phyloP scores from a whole-genome alignment of 2,113 vertebrate genomes.

The Meleagris gallopavo region DNA sequence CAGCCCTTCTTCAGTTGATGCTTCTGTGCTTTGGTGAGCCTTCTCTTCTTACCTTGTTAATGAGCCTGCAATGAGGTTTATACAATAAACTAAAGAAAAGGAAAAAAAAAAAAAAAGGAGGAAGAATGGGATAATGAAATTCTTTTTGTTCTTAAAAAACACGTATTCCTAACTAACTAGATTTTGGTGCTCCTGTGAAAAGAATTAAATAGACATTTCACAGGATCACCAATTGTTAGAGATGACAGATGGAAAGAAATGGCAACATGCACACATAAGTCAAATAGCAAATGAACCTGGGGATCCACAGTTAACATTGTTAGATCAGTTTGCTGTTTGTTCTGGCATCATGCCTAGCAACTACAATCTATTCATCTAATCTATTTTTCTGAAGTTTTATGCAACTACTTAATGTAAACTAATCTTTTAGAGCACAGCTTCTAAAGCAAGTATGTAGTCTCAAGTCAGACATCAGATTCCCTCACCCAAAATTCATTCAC shows the following conservation, averaged over 20 bases:
- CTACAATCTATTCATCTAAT: neutral
- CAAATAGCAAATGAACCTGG: neutral
- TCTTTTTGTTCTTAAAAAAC: neutral
- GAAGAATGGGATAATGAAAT: neutral
- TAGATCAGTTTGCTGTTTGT: neutral
- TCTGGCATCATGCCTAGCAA: neutral
- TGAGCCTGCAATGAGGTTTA: neutral
- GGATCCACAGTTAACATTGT: neutral
- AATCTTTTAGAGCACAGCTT: neutral
- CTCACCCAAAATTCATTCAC: neutral
- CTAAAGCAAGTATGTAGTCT: neutral
- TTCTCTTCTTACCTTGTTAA: neutral
- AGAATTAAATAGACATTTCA: neutral
- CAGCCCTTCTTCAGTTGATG: rapidly evolving
- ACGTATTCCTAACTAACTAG: neutral
- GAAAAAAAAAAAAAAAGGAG: neutral
- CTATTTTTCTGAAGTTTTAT: neutral
- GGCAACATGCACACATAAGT: neutral
- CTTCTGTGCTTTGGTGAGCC: neutral
- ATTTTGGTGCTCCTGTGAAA: neutral
- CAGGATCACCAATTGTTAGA: neutral
- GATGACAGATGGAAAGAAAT: neutral
- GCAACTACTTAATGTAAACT: neutral
- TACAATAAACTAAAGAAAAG: neutral
- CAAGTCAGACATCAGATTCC: neutral